These are phyloP conservation scores for Alligator mississippiensis DNA, from an alignment of 2,113 vertebrate genomes.

Conservation along the genomic window DNA sequence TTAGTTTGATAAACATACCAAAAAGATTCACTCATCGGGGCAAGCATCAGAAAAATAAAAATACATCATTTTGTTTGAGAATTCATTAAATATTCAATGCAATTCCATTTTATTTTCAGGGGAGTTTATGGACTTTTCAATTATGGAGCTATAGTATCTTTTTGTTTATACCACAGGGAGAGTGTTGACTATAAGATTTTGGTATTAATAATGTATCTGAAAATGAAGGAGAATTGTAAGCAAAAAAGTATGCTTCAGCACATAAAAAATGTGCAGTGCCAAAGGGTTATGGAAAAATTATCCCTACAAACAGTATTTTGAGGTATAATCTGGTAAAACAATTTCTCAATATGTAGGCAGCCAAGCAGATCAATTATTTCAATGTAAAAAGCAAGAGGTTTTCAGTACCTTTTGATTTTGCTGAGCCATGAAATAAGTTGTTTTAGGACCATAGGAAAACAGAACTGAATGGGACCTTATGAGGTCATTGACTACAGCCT, in stretches of 20 bases:
- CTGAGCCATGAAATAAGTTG: neutral
- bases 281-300: conserved; percentile 44
- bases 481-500: too few species aligned
- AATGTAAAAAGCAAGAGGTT: neutral
- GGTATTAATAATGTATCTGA: conserved; percentile 48
- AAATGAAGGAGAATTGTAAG: conserved; percentile 46
- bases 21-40: neutral
- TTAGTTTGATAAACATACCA: conserved; percentile 32
- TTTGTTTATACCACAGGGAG: conserved; percentile 15
- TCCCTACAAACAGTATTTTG: conserved; percentile 34
- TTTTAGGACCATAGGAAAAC: neutral
- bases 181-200: conserved; percentile 13
- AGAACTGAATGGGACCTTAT: neutral
- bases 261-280: conserved; percentile 43
- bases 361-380: neutral
- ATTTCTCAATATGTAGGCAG: neutral
- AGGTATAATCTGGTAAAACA: conserved; percentile 15
- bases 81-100: neutral
- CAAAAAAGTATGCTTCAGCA: conserved; percentile 19
- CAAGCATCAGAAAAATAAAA: neutral
- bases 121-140: conserved; percentile 24
- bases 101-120: neutral
- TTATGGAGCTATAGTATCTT: neutral
- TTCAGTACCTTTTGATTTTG: neutral
- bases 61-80: neutral